Conservation (phyloP, 2,113 vertebrate species). For the Centropus unirufus region DNA sequence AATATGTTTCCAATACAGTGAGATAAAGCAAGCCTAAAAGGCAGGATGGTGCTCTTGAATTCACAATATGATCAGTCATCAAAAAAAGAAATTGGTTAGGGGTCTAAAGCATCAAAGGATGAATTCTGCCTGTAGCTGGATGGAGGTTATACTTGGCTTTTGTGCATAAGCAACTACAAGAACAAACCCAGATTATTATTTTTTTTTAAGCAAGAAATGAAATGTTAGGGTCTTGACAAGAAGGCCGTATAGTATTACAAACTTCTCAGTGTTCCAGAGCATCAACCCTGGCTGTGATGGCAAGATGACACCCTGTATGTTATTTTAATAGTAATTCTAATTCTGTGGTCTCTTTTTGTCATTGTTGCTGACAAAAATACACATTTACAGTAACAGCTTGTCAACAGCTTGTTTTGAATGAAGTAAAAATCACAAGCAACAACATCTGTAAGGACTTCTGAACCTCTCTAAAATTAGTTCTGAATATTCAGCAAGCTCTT, state of each 20-base stretch:
- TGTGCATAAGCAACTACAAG: not conserved
- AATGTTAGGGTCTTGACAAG: not conserved
- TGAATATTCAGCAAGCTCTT: not conserved
- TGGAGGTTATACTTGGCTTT: not conserved
- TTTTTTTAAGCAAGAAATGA: not conserved
- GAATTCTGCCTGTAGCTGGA: not conserved
- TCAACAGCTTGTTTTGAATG: not conserved
- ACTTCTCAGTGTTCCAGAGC: not conserved
- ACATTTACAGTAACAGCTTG: not conserved
- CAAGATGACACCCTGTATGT: not conserved
- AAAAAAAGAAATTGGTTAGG: not conserved
- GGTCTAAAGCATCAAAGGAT: not conserved
- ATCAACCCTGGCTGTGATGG: not conserved
- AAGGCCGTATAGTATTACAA: not conserved
- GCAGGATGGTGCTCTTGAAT: not conserved
- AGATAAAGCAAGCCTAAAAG: conserved; percentile 20
- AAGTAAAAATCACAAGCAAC: not conserved
- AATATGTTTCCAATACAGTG: conserved; percentile 7
- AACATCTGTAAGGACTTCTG: not conserved
- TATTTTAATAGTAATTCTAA: not conserved
- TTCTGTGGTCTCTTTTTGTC: not conserved
- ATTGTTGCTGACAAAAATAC: not conserved
- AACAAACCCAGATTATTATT: not conserved
- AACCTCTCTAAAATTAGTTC: not conserved
- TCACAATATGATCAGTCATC: not conserved